Conservation (phyloP, 2,888 invertebrate species). For the Phymatocera aterrima region DNA sequence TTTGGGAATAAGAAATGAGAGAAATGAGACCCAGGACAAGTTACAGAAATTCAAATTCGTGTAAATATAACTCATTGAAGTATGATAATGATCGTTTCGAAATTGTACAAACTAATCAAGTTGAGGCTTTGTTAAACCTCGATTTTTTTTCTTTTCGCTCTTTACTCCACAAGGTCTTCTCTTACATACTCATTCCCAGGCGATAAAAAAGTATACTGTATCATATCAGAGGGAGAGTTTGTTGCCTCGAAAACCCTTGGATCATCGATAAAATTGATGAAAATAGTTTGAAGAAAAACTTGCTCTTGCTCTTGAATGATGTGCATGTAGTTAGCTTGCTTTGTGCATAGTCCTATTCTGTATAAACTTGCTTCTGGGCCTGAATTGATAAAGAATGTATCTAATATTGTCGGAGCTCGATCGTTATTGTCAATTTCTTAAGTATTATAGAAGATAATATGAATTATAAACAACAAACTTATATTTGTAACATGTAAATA, state of each 20-base stretch:
- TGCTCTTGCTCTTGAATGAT: conserved; percentile 27
- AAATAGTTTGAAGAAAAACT: background rate
- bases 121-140: background rate
- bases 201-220: conserved; percentile 14
- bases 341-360: conserved; percentile 46
- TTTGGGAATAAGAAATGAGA: conserved; percentile 56
- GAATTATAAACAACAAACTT: background rate
- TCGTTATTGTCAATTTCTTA: conserved; percentile 36
- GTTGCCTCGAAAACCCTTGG: background rate
- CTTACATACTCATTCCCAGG: conserved; percentile 31
- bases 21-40: background rate
- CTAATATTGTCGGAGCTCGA: conserved; percentile 42
- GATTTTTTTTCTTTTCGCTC: conserved; percentile 39
- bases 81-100: background rate
- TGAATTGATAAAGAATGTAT: conserved; percentile 21
- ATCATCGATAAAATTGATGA: background rate
- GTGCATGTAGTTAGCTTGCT: conserved; percentile 42
- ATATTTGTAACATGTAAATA: conserved; percentile 40
- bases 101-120: conserved; percentile 27
- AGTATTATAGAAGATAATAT: conserved; percentile 13
- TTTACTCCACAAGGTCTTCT: conserved; percentile 31
- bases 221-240: conserved; percentile 38
- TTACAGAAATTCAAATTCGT: background rate
- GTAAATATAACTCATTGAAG: conserved; percentile 7
- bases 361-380: conserved; percentile 41